Percentiles rank a stretch among this genome's conserved stretches.
Conservation (phyloP, 2,888 invertebrate genomes). For the Scrobipalpa atriplicella region DNA sequence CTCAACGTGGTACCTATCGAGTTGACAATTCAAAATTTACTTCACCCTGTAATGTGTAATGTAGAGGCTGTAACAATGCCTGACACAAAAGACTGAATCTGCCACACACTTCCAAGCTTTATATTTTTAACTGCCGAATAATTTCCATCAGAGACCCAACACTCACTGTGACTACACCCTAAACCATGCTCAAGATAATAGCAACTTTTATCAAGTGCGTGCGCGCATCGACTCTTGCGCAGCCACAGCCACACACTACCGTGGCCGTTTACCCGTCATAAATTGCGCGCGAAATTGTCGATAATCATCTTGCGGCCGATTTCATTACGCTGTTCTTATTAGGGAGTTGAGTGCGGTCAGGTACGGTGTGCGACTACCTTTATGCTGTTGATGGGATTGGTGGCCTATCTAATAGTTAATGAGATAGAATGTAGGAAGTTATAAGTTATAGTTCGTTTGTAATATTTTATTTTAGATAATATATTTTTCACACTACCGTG, state of each 20-base stretch:
- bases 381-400: background rate
- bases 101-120: too few species aligned
- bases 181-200: constrained; percentile 56
- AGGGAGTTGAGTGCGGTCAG: constrained; percentile 36
- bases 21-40: too few species aligned
- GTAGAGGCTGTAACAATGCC: too few species aligned
- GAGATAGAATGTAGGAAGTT: too few species aligned
- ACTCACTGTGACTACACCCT: constrained; percentile 43
- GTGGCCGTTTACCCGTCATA: constrained; percentile 57
- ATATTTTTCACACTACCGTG: background rate
- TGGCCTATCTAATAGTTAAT: too few species aligned
- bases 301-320: constrained; percentile 69
- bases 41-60: too few species aligned
- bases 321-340: constrained; percentile 67
- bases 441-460: too few species aligned
- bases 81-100: too few species aligned
- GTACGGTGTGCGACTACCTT: constrained; percentile 27
- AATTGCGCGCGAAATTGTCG: constrained; percentile 68
- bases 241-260: constrained; percentile 44
- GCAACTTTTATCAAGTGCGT: constrained; percentile 65
- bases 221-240: constrained; percentile 56
- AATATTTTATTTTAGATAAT: too few species aligned
- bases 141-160: background rate
- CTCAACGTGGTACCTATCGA: too few species aligned
- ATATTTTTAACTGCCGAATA: too few species aligned